Evolutionary conservation across 2,113 vertebrate genomes (phyloP).

Genomic region (Cricetomys ansorgei): DNA sequence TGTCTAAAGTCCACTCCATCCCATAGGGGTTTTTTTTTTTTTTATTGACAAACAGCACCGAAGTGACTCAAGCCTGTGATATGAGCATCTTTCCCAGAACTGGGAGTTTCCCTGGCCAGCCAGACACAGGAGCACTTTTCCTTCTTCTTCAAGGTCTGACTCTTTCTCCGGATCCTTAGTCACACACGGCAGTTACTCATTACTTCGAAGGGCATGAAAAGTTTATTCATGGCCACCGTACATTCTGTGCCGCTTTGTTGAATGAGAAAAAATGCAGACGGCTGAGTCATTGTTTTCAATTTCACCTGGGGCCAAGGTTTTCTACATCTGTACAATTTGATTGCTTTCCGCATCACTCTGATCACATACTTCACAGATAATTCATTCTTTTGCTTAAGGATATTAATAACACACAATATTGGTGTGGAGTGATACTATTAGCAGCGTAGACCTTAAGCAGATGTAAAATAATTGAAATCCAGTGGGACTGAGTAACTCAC

Average conservation of each 20-base stretch:
- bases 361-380: slow-evolving; percentile 52
- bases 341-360: slow-evolving; percentile 57
- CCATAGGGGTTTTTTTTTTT: not conserved
- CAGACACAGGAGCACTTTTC: not conserved
- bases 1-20: not conserved
- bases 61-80: not conserved
- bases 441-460: slow-evolving; percentile 51
- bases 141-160: slow-evolving; percentile 51
- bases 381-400: slow-evolving; percentile 57
- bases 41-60: slow-evolving; percentile 10
- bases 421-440: slow-evolving; percentile 36
- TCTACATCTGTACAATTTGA: slow-evolving; percentile 52
- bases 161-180: slow-evolving; percentile 76
- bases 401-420: slow-evolving; percentile 40
- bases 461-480: slow-evolving; percentile 44
- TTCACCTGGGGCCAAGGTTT: slow-evolving; percentile 61
- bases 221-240: slow-evolving; percentile 58
- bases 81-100: slow-evolving; percentile 40
- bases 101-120: not conserved
- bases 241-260: slow-evolving; percentile 66
- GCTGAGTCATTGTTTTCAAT: slow-evolving; percentile 82
- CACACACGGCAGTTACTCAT: slow-evolving; percentile 84
- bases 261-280: slow-evolving; percentile 80
- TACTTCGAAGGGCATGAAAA: slow-evolving; percentile 74
- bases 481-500: slow-evolving; percentile 50